Base-by-base conservation (phyloP, 2,888 invertebrate genomes). In the Cephus sareptanus region DNA sequence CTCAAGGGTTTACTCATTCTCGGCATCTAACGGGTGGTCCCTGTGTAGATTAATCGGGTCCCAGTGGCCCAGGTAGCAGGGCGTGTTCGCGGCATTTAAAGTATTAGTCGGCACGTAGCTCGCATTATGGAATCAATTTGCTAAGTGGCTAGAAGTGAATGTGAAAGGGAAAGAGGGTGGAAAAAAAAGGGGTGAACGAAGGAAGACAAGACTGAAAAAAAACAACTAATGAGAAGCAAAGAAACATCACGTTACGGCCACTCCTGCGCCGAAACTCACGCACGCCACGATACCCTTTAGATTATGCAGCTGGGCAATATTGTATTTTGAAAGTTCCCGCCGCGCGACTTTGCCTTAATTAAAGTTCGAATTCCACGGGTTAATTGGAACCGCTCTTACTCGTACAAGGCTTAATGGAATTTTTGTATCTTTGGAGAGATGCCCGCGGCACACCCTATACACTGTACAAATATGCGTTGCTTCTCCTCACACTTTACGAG, bases 111-210 rank as follows among this genome's bases (percentile, higher is more conserved):
- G 31, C 75, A 34, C 78, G 73, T 76, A 74, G 71, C 9, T 56
- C 69, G 31, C 80, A 79, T 86, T 83, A 82, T 82, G 83, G 81
- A 87, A 87, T 87, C 86, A 87, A 87, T 88, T 85, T 87, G 83
- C 83, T 83, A 88, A 87, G 87, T 87, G 87, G 86, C 84, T 79
- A 79, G 75, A 73, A 71, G 73, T 73, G 70, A 76, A 75, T 69
- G 74, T 69, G 74, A 79, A 69, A 74, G 71, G 77, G 71, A 76
- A 70, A 76, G 76, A 56, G 35, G 35, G 35, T 35, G 35, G 75
- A 35, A 79, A 69, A 79, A 74, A 56, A 56, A 40, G 0, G 56
- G 23, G 56, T 9, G 56, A 23, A 56, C 23, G 23, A 75, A 78
- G 74, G 77, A 40, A 77, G 73, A n/a, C 79, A 75, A 79, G 80